Evolutionary conservation across 2,797 vertebrate species (phyloP).

Genomic region (Clarias fuscus): DNA sequence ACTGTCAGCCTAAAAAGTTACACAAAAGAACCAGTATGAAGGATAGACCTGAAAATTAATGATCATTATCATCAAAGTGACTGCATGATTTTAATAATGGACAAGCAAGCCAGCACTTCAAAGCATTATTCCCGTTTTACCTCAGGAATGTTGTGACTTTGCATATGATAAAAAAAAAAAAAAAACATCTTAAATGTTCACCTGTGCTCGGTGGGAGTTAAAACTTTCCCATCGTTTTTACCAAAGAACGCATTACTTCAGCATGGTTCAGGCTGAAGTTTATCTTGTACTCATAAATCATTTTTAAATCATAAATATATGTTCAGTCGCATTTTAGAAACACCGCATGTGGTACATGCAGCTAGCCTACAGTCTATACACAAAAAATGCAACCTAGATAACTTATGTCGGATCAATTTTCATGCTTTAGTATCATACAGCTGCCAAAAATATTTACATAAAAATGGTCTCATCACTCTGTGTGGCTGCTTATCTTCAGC

Average conservation of each 20-base stretch:
- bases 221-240: background rate
- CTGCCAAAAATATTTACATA: background rate
- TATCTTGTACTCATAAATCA: background rate
- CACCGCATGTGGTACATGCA: background rate
- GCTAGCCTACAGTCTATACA: background rate
- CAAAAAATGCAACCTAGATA: background rate
- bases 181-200: background rate
- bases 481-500: background rate
- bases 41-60: background rate
- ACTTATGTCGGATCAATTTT: background rate
- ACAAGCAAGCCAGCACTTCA: background rate
- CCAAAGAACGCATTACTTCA: background rate
- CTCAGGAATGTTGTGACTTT: background rate
- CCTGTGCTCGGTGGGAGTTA: background rate
- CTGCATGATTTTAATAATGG: background rate
- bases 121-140: background rate
- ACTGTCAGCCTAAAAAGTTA: background rate
- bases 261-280: background rate
- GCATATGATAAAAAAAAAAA: background rate
- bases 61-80: background rate
- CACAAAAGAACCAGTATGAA: background rate
- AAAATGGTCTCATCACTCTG: background rate
- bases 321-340: background rate
- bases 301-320: background rate
- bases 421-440: background rate